A percentile compares a stretch with the other conserved stretches of the same genome.
Conservation (phyloP, 2,797 vertebrate species). For the Hipposideros larvatus region DNA sequence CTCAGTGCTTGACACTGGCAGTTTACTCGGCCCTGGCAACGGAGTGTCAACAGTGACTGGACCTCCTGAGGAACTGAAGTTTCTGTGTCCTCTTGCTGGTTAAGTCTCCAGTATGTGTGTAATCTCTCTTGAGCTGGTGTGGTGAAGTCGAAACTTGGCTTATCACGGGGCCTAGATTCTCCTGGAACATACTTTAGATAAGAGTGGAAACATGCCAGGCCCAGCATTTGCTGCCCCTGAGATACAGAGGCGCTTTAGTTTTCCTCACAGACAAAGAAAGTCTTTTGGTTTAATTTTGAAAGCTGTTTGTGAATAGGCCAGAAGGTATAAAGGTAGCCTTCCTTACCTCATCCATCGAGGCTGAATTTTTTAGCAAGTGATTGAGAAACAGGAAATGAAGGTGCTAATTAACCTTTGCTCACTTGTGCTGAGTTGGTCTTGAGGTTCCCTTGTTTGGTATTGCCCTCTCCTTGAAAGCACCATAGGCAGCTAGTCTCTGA, state of each 20-base stretch:
- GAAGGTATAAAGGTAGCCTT: background rate
- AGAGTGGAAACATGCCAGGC: slow-evolving; percentile 7
- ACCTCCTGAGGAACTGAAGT: background rate
- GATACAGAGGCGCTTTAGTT: slow-evolving; percentile 57
- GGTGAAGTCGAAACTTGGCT: slow-evolving; percentile 53
- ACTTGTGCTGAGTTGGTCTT: background rate
- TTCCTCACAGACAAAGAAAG: background rate
- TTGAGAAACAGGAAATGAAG: background rate
- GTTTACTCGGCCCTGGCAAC: slow-evolving; percentile 27
- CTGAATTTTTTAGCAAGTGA: background rate
- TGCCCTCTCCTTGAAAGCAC: background rate
- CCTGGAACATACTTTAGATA: slow-evolving; percentile 71
- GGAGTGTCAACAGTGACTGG: background rate
- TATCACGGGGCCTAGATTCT: slow-evolving; percentile 66
- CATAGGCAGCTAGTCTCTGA: background rate
- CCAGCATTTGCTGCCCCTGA: background rate
- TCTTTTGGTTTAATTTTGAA: slow-evolving; percentile 53
- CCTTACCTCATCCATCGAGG: background rate
- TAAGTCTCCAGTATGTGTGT: background rate
- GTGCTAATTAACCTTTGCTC: background rate
- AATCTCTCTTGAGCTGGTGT: slow-evolving; percentile 41
- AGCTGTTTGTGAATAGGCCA: background rate
- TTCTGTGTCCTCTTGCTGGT: slow-evolving; percentile 37
- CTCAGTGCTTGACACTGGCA: background rate
- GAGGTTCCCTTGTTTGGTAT: background rate